Evolutionary conservation across 2,113 vertebrate genomes (phyloP).

Genomic region (Trachemys scripta): DNA sequence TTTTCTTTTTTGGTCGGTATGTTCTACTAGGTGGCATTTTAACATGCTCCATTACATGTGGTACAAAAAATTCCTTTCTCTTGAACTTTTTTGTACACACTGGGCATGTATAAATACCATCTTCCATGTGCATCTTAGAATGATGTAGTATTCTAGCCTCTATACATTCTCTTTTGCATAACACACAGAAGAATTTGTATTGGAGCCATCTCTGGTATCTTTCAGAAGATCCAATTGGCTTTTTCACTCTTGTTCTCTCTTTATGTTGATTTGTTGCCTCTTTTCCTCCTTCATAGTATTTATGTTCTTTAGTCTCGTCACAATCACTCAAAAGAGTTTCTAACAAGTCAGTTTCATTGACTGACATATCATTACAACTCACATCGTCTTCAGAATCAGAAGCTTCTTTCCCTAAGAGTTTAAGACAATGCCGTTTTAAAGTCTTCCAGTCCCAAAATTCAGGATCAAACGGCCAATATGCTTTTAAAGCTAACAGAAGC

Average conservation of each 20-base stretch:
- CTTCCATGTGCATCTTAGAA: conserved; percentile 92
- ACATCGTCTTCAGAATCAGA: conserved; percentile 88
- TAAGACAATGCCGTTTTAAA: conserved; percentile 91
- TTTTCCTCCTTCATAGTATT: conserved; percentile 68
- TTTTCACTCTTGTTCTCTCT: conserved; percentile 82
- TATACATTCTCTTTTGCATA: conserved; percentile 91
- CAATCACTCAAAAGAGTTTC: conserved; percentile 81
- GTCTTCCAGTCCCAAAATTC: conserved; percentile 99
- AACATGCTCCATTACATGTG: conserved; percentile 92
- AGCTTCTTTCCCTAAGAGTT: conserved; percentile 88
- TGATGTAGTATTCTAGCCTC: conserved; percentile 92
- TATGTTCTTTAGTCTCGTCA: conserved; percentile 80
- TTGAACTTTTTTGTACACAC: conserved; percentile 92
- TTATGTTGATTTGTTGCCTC: conserved; percentile 73
- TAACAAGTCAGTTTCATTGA: conserved; percentile 82
- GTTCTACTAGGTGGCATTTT: conserved; percentile 84
- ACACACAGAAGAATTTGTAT: conserved; percentile 90
- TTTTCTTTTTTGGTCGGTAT: conserved; percentile 78
- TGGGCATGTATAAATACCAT: conserved; percentile 89
- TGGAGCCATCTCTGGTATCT: conserved; percentile 88
- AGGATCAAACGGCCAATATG: conserved; percentile 97
- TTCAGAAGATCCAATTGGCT: conserved; percentile 83
- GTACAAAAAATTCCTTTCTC: conserved; percentile 89
- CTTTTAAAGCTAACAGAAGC: conserved; percentile 93
- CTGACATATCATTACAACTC: conserved; percentile 76